A percentile compares a stretch with the other conserved stretches of the same genome.
phyloP scores from a whole-genome alignment of 1,140 invertebrate genomes.

The Charaxes varanes region DNA sequence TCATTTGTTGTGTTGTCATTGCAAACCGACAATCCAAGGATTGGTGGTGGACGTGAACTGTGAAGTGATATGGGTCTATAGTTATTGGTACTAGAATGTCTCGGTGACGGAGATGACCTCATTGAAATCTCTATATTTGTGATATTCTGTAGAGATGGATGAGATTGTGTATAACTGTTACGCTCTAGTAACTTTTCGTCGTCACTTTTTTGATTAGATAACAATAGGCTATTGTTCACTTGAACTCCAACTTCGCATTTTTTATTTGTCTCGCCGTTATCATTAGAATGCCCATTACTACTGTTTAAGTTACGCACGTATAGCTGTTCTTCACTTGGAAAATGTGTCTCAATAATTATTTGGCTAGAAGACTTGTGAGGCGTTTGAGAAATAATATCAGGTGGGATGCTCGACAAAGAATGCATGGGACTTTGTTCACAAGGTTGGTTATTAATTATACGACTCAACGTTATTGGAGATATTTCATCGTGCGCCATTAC shows the following conservation, averaged over 20 bases:
- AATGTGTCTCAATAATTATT: slow-evolving; percentile 63
- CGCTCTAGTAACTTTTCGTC: slow-evolving; percentile 71
- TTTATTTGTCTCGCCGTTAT: slow-evolving; percentile 31
- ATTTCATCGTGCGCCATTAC: slow-evolving; percentile 77
- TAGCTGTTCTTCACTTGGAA: slow-evolving; percentile 50
- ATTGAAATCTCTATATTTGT: slow-evolving; percentile 69
- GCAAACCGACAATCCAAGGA: slow-evolving; percentile 31
- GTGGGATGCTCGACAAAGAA: slow-evolving; percentile 45
- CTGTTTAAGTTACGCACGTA: slow-evolving; percentile 29
- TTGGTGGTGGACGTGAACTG: slow-evolving; percentile 35
- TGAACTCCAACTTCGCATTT: slow-evolving; percentile 56
- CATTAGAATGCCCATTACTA: slow-evolving; percentile 26
- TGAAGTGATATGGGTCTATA: slow-evolving; percentile 66
- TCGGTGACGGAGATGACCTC: slow-evolving; percentile 45
- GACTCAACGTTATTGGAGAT: slow-evolving; percentile 59
- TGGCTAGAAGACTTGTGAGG: slow-evolving; percentile 54
- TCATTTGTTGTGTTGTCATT: slow-evolving; percentile 53
- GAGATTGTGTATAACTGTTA: slow-evolving; percentile 42
- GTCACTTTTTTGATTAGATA: slow-evolving; percentile 67
- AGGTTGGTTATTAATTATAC: slow-evolving; percentile 54
- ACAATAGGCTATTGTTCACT: slow-evolving; percentile 40
- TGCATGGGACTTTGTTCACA: slow-evolving; percentile 34
- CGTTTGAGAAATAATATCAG: slow-evolving; percentile 66
- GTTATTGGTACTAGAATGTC: slow-evolving; percentile 39
- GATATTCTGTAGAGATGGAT: slow-evolving; percentile 66